Percentiles rank a stretch among this genome's conserved stretches.
These are phyloP conservation scores for Phalanger gymnotis DNA, from an alignment of 2,797 vertebrate species.

Conservation along the genomic window DNA sequence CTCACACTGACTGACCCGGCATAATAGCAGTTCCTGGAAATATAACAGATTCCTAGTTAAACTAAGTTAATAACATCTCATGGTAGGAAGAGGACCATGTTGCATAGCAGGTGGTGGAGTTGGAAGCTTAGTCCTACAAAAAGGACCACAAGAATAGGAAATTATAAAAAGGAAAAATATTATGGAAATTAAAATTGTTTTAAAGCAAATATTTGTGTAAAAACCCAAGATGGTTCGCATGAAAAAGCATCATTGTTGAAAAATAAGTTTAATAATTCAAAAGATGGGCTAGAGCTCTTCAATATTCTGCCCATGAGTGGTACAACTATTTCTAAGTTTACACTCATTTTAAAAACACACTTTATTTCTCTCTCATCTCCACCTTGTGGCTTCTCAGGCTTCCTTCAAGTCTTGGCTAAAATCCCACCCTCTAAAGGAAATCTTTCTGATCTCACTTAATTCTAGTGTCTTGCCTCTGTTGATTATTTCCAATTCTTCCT, in stretches of 20 bases:
- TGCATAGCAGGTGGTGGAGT: not conserved
- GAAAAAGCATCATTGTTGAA: slow-evolving; percentile 4
- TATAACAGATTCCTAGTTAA: not conserved
- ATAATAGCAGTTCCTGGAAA: not conserved
- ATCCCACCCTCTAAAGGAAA: not conserved
- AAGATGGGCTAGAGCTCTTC: not conserved
- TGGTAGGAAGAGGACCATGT: not conserved
- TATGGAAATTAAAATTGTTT: not conserved
- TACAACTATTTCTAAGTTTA: not conserved
- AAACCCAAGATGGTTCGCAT: slow-evolving; percentile 2
- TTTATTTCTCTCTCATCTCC: not conserved
- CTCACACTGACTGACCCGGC: not conserved
- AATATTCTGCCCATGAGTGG: not conserved
- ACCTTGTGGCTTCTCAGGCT: not conserved
- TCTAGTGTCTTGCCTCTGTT: not conserved
- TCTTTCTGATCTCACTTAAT: not conserved
- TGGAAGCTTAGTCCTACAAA: slow-evolving; percentile 13
- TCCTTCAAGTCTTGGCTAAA: not conserved
- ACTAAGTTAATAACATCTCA: not conserved
- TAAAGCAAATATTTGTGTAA: slow-evolving; percentile 10
- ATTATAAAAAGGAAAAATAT: not conserved
- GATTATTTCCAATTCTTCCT: not conserved
- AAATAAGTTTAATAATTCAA: not conserved
- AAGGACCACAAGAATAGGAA: not conserved
- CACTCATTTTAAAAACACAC: slow-evolving; percentile 12